These are phyloP conservation scores for Hermodice carunculata DNA, from an alignment of 2,888 invertebrate species.

Conservation along the genomic window DNA sequence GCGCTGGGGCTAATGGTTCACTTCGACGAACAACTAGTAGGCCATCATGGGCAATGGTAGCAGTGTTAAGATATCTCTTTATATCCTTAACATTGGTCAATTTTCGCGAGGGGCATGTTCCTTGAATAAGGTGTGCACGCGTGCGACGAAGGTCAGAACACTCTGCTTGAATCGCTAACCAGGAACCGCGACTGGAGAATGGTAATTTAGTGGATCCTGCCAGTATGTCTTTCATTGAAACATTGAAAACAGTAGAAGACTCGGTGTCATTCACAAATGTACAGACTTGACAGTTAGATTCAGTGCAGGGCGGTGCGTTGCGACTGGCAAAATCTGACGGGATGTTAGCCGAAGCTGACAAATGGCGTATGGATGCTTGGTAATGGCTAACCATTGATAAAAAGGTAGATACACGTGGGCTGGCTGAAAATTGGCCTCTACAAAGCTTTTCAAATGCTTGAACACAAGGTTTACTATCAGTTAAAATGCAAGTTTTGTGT, in stretches of 20 bases:
- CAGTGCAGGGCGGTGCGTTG: constrained; percentile 33
- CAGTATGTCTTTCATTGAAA: neutral
- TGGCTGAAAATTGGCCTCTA: neutral
- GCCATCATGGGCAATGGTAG: constrained; percentile 34
- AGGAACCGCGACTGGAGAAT: constrained; percentile 31
- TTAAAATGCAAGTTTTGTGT: neutral
- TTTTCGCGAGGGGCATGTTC: constrained; percentile 45
- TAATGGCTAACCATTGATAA: neutral
- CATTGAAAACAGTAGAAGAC: constrained; percentile 18
- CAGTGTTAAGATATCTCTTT: constrained; percentile 25
- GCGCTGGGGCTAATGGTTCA: constrained; percentile 22
- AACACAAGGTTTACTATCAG: constrained; percentile 29
- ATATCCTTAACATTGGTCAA: constrained; percentile 39
- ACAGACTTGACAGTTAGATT: constrained; percentile 37
- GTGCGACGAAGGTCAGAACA: constrained; percentile 43
- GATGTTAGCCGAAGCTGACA: constrained; percentile 3
- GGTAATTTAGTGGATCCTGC: constrained; percentile 15
- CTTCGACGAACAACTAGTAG: constrained; percentile 20
- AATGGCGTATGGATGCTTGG: neutral
- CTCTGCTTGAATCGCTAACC: constrained; percentile 38
- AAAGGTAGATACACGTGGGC: neutral
- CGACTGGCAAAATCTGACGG: constrained; percentile 25
- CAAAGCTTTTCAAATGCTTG: neutral
- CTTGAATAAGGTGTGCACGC: constrained; percentile 41
- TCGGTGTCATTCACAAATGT: constrained; percentile 18